Conservation (phyloP, 2,797 vertebrate genomes). For the Hyperoplus immaculatus region DNA sequence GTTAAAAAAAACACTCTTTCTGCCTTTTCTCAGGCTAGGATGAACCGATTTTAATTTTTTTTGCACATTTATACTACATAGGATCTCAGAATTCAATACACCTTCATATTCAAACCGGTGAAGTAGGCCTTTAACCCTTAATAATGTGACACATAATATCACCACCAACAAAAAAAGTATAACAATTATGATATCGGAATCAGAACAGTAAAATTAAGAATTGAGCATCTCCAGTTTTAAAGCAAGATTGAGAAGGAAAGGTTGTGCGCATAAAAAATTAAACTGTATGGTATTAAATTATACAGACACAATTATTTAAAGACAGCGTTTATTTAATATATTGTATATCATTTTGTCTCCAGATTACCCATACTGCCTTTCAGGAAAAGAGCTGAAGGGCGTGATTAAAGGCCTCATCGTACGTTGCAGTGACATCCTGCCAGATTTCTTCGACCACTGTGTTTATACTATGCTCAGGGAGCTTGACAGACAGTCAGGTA, state of each 20-base stretch:
- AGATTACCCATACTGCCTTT: slow-evolving; percentile 96
- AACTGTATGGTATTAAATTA: not conserved
- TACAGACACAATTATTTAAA: not conserved
- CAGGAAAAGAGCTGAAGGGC: slow-evolving; percentile 88
- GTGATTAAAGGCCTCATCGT: slow-evolving; percentile 88
- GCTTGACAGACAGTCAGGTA: slow-evolving; percentile 91
- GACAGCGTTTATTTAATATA: not conserved
- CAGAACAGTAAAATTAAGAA: too few relatives aligned
- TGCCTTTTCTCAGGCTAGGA: too few relatives aligned
- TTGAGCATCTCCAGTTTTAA: too few relatives aligned
- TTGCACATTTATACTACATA: too few relatives aligned
- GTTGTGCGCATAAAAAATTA: not conserved
- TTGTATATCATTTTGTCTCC: slow-evolving; percentile 23
- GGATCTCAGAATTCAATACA: too few relatives aligned
- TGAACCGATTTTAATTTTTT: too few relatives aligned
- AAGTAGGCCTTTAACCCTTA: too few relatives aligned
- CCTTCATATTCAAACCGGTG: too few relatives aligned
- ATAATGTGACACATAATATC: too few relatives aligned
- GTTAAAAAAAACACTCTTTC: too few relatives aligned
- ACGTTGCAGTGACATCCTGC: slow-evolving; percentile 82
- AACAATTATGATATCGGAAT: too few relatives aligned
- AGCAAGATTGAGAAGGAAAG: not conserved
- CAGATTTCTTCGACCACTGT: slow-evolving; percentile 95
- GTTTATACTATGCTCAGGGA: slow-evolving; percentile 94
- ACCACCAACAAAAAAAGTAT: too few relatives aligned